phyloP scores from a whole-genome alignment of 2,113 vertebrate genomes.

The Neotragus pygmaeus region DNA sequence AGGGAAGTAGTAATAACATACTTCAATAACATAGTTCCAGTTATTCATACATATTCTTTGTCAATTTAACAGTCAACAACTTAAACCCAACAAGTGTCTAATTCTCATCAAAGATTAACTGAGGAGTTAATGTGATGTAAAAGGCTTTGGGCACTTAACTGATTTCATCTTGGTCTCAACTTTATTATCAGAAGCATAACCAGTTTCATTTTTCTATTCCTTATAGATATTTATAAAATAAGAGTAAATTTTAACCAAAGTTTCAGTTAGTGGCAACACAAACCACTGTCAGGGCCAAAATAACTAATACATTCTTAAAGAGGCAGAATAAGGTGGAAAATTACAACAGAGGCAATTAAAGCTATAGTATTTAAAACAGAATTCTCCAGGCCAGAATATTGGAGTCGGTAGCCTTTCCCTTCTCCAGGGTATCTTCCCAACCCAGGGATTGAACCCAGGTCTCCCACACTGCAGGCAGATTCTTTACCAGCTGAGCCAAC shows the following conservation, averaged over 20 bases:
- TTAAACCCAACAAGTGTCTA: not conserved
- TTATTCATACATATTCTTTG: not conserved
- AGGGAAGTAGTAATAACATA: not conserved
- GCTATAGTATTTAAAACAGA: not conserved
- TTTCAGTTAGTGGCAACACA: not conserved
- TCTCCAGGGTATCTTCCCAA: not conserved
- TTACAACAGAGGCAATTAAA: not conserved
- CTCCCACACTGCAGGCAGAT: not conserved
- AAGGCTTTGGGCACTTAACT: not conserved
- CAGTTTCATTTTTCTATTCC: not conserved
- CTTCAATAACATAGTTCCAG: not conserved
- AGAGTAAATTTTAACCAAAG: not conserved
- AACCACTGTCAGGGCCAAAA: not conserved
- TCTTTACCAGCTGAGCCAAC: not conserved
- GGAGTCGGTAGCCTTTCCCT: not conserved
- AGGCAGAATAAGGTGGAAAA: not conserved
- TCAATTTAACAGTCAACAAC: not conserved
- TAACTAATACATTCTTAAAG: not conserved
- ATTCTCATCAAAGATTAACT: not conserved
- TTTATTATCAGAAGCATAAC: not conserved
- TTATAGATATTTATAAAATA: not conserved
- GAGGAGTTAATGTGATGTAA: not conserved
- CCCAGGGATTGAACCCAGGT: not conserved
- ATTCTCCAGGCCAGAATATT: not conserved
- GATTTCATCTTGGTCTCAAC: not conserved